These are phyloP conservation scores for Latheticus oryzae DNA, from an alignment of 2,888 invertebrate genomes.

Conservation along the genomic window DNA sequence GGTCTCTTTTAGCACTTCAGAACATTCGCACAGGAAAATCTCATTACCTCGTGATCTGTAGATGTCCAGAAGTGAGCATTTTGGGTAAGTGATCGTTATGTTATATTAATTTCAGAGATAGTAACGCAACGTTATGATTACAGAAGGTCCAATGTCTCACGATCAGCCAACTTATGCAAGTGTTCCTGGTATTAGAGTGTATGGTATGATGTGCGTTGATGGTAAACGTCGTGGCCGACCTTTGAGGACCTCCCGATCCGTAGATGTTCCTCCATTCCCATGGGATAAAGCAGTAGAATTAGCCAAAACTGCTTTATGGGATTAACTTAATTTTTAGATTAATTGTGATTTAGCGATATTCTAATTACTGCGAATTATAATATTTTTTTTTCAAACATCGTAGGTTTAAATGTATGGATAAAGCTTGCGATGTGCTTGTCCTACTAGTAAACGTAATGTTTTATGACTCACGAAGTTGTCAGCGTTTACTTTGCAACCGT, in stretches of 20 bases:
- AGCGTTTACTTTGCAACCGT: too few species aligned
- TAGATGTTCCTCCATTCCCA: slow-evolving; percentile 74
- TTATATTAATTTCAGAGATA: too few species aligned
- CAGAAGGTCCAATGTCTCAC: slow-evolving; percentile 95
- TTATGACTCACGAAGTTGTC: too few species aligned
- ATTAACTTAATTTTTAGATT: slow-evolving; percentile 58
- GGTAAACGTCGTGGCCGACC: slow-evolving; percentile 63
- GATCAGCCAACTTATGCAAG: slow-evolving; percentile 94
- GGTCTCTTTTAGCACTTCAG: slow-evolving; percentile 91
- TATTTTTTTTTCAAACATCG: slow-evolving; percentile 5
- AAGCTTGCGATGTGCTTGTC: slow-evolving; percentile 11
- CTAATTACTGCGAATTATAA: slow-evolving; percentile 14
- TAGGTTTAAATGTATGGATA: slow-evolving; percentile 2
- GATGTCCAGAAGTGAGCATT: slow-evolving; percentile 86
- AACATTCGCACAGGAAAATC: slow-evolving; percentile 94
- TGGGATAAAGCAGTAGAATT: slow-evolving; percentile 82
- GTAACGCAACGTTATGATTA: slow-evolving; percentile 46
- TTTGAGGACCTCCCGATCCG: slow-evolving; percentile 65
- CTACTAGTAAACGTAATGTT: too few species aligned
- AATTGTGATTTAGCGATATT: slow-evolving; percentile 34
- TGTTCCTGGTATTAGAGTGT: slow-evolving; percentile 92
- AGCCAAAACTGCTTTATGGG: slow-evolving; percentile 77
- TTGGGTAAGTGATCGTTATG: slow-evolving; percentile 78
- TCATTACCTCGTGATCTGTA: slow-evolving; percentile 91
- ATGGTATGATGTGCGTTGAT: slow-evolving; percentile 92